phyloP scores from a whole-genome alignment of 2,797 vertebrate genomes.

The Capromys pilorides region DNA sequence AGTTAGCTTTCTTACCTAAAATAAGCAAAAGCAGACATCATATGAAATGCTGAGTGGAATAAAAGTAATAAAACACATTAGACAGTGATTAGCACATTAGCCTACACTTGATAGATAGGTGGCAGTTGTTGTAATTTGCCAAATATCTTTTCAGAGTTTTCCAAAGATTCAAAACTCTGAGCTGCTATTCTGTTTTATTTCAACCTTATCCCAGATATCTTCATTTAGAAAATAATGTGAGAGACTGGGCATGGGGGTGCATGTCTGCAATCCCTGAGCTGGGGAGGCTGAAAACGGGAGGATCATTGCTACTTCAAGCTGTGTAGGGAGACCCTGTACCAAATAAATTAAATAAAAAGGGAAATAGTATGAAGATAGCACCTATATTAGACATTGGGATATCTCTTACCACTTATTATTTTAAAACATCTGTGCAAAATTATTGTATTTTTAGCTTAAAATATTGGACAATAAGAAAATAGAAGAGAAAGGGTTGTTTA shows the following conservation, averaged over 20 bases:
- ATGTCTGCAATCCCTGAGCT: too few relatives aligned
- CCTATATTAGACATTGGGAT: neutral
- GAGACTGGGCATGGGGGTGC: too few relatives aligned
- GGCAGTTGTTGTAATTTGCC: neutral
- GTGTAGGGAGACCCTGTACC: too few relatives aligned
- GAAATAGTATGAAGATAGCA: neutral
- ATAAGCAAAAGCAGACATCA: neutral
- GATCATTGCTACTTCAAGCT: too few relatives aligned
- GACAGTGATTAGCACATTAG: neutral
- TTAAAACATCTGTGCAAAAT: neutral
- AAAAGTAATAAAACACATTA: neutral
- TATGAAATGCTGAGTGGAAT: neutral
- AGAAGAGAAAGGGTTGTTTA: neutral
- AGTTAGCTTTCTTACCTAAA: neutral
- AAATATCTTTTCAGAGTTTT: neutral
- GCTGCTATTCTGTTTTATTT: neutral
- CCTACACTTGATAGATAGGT: neutral
- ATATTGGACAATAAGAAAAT: neutral
- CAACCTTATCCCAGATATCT: too few relatives aligned
- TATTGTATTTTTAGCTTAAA: neutral
- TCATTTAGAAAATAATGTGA: neutral
- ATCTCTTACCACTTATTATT: neutral
- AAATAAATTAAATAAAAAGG: too few relatives aligned
- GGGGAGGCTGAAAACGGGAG: too few relatives aligned
- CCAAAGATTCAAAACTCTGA: neutral